Evolutionary conservation across 2,888 invertebrate genomes (phyloP), one percentile per base, ranked within the genome.

Genomic region (Trichopoda pennipes): DNA sequence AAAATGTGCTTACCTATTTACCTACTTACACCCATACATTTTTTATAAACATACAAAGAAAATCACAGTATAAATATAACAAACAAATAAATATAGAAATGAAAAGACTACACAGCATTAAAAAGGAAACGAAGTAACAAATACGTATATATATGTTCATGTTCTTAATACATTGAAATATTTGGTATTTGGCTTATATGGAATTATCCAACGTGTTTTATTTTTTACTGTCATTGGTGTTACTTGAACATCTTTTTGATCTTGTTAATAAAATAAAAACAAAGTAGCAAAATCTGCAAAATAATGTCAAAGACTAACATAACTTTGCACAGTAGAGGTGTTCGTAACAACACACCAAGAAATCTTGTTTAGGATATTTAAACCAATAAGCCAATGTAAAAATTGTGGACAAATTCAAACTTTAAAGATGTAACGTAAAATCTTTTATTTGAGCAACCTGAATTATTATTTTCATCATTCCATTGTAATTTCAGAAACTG

Each of bases 141-240:
- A 4, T 28, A 7, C 8, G 8, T 44, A 56, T 63, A 19, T 82
- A n/a, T n/a, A n/a, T n/a, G n/a, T n/a, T n/a, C n/a, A n/a, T n/a
- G n/a, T n/a, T n/a, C n/a, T n/a, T n/a, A 85, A 85, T 85, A 86
- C 85, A 85, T 85, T 85, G 83, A 83, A 85, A 85, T 85, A 85
- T 86, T 85, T 86, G 64, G 83, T 72, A 83, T 85, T 85, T 84
- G 84, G 84, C 84, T 85, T 86, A 80, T 78, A 72, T 73, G 44
- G 76, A 58, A 85, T 85, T 85, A 85, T 82, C 76, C 76, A 78
- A 74, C 61, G 56, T 73, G 47, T 73, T 72, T 51, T 72, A 68
- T 70, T 70, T 53, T 69, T 60, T 61, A 56, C 55, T 72, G 49
- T 74, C 74, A 69, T 58, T 69, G 51, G 35, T 53, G 73, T 42